phyloP scores from a whole-genome alignment of 2,888 invertebrate genomes.

The Allolobophora icterica region DNA sequence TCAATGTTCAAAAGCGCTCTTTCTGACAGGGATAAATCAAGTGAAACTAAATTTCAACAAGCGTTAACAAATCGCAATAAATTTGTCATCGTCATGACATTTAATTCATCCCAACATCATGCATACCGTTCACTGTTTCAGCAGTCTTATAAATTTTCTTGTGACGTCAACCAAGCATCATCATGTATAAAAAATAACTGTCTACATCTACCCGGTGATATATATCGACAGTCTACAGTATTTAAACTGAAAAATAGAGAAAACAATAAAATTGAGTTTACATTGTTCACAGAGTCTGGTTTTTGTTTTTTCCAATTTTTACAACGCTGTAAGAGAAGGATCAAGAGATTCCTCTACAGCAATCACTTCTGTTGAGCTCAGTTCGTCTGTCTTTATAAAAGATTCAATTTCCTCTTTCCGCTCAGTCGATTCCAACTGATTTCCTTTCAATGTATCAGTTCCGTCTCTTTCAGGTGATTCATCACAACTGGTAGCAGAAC shows the following conservation, averaged over 20 bases:
- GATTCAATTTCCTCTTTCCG: neutral
- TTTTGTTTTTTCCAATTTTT: neutral
- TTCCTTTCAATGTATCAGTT: neutral
- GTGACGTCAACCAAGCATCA: neutral
- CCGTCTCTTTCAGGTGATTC: neutral
- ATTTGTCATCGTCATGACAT: neutral
- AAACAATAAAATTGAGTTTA: neutral
- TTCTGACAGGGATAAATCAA: neutral
- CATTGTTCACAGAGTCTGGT: neutral
- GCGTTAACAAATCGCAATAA: neutral
- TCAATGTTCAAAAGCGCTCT: neutral
- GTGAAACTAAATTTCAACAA: neutral
- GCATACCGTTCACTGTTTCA: neutral
- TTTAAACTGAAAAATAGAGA: neutral
- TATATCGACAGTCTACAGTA: neutral
- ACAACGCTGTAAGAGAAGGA: too few relatives aligned
- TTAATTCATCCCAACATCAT: neutral
- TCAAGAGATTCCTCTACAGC: neutral
- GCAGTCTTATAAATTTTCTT: neutral
- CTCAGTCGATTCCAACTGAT: neutral
- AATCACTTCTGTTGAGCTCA: slow-evolving; percentile 5
- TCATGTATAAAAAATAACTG: neutral
- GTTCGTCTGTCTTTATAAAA: neutral
- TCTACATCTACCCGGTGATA: neutral
- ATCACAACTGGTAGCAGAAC: neutral